phyloP scores from a whole-genome alignment of 2,113 vertebrate species.

The Odocoileus virginianus region DNA sequence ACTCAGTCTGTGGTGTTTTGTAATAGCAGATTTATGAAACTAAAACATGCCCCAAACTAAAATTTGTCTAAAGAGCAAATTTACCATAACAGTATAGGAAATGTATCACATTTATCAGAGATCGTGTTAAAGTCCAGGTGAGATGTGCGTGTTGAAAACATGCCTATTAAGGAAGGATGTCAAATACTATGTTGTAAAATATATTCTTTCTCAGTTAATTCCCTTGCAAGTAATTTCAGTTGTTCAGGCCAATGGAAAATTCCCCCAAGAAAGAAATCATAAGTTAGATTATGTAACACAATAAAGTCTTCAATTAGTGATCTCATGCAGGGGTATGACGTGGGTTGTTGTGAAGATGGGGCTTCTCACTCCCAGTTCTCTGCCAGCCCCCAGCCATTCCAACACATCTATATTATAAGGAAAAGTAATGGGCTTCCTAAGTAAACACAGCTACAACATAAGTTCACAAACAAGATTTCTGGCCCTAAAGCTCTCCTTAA shows the following conservation, averaged over 20 bases:
- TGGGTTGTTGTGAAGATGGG: not conserved
- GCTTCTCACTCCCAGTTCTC: not conserved
- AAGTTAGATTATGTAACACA: not conserved
- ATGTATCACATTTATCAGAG: not conserved
- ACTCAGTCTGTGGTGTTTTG: not conserved
- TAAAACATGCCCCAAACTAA: not conserved
- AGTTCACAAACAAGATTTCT: not conserved
- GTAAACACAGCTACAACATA: not conserved
- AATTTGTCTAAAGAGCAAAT: not conserved
- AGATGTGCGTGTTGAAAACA: not conserved
- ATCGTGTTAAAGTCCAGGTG: not conserved
- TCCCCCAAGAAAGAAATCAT: not conserved
- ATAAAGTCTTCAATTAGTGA: not conserved
- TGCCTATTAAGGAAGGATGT: not conserved
- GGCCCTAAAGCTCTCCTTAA: not conserved
- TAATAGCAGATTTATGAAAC: not conserved
- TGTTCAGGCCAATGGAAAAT: not conserved
- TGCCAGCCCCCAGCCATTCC: not conserved
- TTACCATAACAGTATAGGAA: not conserved
- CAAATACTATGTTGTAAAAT: not conserved
- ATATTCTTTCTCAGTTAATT: not conserved
- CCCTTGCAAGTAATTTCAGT: not conserved
- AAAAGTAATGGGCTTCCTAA: not conserved
- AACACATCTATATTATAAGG: not conserved
- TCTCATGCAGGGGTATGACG: not conserved